phyloP scores from a whole-genome alignment of 2,113 vertebrate genomes.

The Clarias macrocephalus region DNA sequence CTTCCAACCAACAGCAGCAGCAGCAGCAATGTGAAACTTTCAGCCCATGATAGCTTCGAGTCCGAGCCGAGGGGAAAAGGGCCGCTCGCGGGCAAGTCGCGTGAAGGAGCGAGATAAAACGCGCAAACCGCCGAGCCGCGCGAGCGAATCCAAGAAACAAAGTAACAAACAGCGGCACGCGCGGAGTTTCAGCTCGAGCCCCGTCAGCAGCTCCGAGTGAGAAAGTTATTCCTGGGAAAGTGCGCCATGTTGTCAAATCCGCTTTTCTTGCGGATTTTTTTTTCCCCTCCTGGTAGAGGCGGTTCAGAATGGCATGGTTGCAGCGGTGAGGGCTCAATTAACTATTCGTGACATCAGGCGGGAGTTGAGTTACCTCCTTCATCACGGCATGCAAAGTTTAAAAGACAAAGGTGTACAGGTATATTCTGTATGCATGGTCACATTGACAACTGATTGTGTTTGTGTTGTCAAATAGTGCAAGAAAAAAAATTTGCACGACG shows the following conservation, averaged over 20 bases:
- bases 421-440: neutral
- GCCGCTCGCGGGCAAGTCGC: neutral
- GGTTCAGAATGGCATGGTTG: constrained; percentile 61
- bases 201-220: constrained; percentile 26
- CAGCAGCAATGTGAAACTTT: constrained; percentile 62
- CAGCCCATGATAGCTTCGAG: constrained; percentile 63
- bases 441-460: no score
- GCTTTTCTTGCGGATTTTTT: constrained; percentile 50
- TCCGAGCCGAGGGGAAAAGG: constrained; percentile 47
- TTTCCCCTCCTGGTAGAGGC: constrained; percentile 68
- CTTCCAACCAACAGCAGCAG: constrained; percentile 51
- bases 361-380: constrained; percentile 67
- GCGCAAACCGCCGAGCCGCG: neutral
- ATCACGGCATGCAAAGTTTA: neutral
- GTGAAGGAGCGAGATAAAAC: neutral
- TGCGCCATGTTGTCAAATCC: constrained; percentile 74
- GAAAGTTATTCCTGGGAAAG: constrained; percentile 59
- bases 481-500: neutral
- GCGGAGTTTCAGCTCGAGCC: neutral
- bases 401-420: neutral
- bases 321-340: constrained; percentile 63
- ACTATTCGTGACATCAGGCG: constrained; percentile 68
- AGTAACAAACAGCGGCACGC: constrained; percentile 29
- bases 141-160: neutral
- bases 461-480: neutral